Conservation (phyloP, 2,888 invertebrate species). For the Pelosia muscerda region DNA sequence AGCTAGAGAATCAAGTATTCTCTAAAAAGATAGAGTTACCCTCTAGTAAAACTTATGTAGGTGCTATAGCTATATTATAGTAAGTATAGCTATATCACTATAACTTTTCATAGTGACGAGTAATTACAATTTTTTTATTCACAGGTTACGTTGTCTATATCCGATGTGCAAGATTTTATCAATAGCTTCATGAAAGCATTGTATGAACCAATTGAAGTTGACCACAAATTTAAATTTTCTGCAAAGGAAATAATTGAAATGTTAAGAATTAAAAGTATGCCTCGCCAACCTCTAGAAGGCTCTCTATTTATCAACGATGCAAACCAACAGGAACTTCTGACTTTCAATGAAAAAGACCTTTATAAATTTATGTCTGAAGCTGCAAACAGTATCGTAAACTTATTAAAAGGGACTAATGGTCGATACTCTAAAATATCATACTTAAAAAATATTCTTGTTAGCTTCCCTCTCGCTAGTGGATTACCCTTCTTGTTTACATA, state of each 20-base stretch:
- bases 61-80: too few species aligned
- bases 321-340: conserved; percentile 78
- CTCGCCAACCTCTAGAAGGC: conserved; percentile 87
- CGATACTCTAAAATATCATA: conserved; percentile 7
- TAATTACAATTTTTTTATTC: conserved; percentile 29
- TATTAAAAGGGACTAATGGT: background rate
- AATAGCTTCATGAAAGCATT: conserved; percentile 54
- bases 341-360: conserved; percentile 86
- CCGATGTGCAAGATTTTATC: conserved; percentile 69
- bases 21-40: too few species aligned
- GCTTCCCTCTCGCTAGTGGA: background rate
- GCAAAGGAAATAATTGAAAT: conserved; percentile 86
- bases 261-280: conserved; percentile 85
- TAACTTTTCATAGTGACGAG: background rate
- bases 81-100: too few species aligned
- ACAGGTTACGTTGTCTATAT: conserved; percentile 70
- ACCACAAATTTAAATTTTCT: conserved; percentile 73
- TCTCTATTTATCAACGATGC: conserved; percentile 77
- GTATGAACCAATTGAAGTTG: conserved; percentile 45
- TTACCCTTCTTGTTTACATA: background rate
- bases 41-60: too few species aligned
- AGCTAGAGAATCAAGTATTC: too few species aligned
- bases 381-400: background rate
- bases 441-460: background rate
- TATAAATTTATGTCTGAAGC: conserved; percentile 25